Conservation (phyloP, 2,888 invertebrate species). For the Euzetes globulus region DNA sequence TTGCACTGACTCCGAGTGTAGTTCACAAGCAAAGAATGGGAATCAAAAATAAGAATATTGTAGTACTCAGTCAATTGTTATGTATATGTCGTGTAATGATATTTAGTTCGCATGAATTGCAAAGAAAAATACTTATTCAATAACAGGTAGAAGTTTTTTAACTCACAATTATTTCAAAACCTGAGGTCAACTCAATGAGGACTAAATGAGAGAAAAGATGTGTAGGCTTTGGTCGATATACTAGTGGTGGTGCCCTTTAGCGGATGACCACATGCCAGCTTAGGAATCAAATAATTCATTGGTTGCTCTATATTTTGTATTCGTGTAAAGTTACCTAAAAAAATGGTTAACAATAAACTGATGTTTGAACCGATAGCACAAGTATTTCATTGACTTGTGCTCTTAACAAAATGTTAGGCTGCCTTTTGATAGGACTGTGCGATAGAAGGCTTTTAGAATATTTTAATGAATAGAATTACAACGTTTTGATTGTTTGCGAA, state of each 20-base stretch:
- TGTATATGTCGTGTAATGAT: neutral
- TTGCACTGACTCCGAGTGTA: neutral
- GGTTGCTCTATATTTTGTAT: neutral
- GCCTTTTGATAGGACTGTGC: too few species aligned
- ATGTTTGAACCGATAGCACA: neutral
- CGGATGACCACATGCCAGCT: conserved; percentile 10
- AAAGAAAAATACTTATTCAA: neutral
- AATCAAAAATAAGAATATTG: neutral
- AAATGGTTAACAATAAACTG: neutral
- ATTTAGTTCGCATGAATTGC: conserved; percentile 9
- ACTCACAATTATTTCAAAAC: neutral
- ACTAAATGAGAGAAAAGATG: neutral
- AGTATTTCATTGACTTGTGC: neutral
- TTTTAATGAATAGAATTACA: neutral
- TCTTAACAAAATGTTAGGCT: neutral
- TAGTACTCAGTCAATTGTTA: neutral
- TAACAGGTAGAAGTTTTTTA: neutral
- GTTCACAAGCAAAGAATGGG: neutral
- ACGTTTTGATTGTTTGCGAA: neutral
- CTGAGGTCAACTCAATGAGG: too few species aligned
- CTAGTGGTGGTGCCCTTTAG: neutral
- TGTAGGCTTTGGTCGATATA: neutral
- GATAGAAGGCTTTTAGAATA: too few species aligned
- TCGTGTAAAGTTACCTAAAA: neutral
- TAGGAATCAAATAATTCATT: neutral